Evolutionary conservation across 2,797 vertebrate genomes (phyloP).

Genomic region (Vespertilio murinus): DNA sequence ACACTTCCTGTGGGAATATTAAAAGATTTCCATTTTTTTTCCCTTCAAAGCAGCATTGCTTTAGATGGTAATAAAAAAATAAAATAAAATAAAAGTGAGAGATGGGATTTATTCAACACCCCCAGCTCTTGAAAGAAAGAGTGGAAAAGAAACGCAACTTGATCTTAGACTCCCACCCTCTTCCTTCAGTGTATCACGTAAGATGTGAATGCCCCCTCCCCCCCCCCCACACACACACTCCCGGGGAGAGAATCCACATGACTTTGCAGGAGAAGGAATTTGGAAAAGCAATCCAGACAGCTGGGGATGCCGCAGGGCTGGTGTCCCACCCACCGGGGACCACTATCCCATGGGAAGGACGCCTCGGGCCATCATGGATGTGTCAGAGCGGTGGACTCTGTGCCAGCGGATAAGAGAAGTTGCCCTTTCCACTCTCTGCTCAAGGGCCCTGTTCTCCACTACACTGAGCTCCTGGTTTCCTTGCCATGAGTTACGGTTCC

Average conservation of each 20-base stretch:
- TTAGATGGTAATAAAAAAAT: slow-evolving; percentile 48
- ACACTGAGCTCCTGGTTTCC: not conserved
- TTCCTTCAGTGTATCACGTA: not conserved
- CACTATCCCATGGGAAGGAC: not conserved
- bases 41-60: slow-evolving; percentile 31
- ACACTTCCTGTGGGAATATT: slow-evolving; percentile 62
- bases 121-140: not conserved
- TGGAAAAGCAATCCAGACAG: not conserved
- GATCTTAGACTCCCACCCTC: not conserved
- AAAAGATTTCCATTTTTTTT: slow-evolving; percentile 32
- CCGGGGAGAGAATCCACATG: not conserved
- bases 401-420: not conserved
- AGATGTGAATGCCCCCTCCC: not conserved
- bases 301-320: not conserved
- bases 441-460: not conserved
- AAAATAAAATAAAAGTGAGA: slow-evolving; percentile 24
- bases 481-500: not conserved
- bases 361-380: not conserved
- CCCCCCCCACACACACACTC: too few species aligned
- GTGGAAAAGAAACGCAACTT: not conserved
- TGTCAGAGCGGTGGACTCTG: not conserved
- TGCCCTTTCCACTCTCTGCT: not conserved
- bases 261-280: not conserved
- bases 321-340: not conserved
- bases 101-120: not conserved